Conservation (phyloP, 2,113 vertebrate genomes). For the Mionectes macconnelli region DNA sequence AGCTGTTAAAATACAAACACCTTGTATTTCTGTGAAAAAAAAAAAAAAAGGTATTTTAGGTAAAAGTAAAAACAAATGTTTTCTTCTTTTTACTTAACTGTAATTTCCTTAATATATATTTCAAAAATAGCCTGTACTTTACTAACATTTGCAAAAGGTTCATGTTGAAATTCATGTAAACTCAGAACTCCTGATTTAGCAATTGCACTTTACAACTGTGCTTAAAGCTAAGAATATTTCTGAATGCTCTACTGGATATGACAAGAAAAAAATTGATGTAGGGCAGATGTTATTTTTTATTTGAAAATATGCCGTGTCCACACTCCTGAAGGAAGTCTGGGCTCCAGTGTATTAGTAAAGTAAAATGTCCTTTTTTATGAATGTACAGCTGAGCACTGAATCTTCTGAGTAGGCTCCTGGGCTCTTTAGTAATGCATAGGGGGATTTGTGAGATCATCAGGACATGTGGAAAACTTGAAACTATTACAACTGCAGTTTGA, state of each 20-base stretch:
- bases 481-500: not conserved
- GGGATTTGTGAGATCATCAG: not conserved
- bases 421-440: not conserved
- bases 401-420: not conserved
- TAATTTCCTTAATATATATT: not conserved
- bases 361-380: not conserved
- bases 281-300: not conserved
- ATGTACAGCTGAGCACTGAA: not conserved
- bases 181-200: not conserved
- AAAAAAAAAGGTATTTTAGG: not conserved
- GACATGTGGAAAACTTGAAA: not conserved
- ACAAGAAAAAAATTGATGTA: not conserved
- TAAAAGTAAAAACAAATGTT: not conserved
- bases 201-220: not conserved
- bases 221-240: not conserved
- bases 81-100: not conserved
- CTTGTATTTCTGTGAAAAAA: not conserved
- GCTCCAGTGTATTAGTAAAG: not conserved
- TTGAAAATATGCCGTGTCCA: not conserved
- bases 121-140: not conserved
- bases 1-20: not conserved
- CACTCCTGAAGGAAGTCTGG: not conserved
- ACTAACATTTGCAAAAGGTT: slow-evolving; percentile 13
- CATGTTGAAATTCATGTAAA: not conserved
- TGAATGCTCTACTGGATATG: not conserved